Evolutionary conservation across 1,140 invertebrate genomes (phyloP).

Genomic region (Drosophila lini): DNA sequence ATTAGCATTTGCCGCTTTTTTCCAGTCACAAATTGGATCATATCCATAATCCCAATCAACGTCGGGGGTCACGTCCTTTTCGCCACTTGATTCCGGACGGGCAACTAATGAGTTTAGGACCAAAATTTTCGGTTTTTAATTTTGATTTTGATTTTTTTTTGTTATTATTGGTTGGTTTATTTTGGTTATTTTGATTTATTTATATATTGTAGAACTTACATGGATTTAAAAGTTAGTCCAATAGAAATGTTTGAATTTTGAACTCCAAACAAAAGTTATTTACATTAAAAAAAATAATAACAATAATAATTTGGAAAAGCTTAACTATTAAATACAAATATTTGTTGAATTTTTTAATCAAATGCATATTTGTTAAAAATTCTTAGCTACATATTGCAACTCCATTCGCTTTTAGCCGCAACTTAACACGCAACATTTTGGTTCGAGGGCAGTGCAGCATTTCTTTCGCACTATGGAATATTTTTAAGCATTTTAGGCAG

Average conservation of each 20-base stretch:
- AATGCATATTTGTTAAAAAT: background rate
- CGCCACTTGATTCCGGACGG: conserved; percentile 22
- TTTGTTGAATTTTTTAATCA: background rate
- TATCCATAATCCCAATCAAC: conserved; percentile 55
- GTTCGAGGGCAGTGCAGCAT: conserved; percentile 1
- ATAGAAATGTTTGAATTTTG: background rate
- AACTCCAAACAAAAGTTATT: background rate
- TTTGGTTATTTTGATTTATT: too few species aligned
- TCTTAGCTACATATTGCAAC: background rate
- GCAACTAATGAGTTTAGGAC: conserved; percentile 29
- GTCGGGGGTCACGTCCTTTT: conserved; percentile 25
- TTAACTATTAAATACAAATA: background rate
- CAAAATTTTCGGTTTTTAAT: background rate
- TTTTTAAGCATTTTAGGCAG: background rate
- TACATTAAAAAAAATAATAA: background rate
- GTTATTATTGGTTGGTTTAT: too few species aligned
- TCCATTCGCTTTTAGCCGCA: background rate
- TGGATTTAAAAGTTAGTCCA: background rate
- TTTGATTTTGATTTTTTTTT: too few species aligned
- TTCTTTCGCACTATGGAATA: background rate
- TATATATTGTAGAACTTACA: too few species aligned
- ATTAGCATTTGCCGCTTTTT: conserved; percentile 34
- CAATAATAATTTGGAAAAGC: background rate
- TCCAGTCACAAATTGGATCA: conserved; percentile 39
- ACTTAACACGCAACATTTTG: background rate